Evolutionary conservation across 2,113 vertebrate genomes (phyloP).

Genomic region (Notarius lentiginosus): DNA sequence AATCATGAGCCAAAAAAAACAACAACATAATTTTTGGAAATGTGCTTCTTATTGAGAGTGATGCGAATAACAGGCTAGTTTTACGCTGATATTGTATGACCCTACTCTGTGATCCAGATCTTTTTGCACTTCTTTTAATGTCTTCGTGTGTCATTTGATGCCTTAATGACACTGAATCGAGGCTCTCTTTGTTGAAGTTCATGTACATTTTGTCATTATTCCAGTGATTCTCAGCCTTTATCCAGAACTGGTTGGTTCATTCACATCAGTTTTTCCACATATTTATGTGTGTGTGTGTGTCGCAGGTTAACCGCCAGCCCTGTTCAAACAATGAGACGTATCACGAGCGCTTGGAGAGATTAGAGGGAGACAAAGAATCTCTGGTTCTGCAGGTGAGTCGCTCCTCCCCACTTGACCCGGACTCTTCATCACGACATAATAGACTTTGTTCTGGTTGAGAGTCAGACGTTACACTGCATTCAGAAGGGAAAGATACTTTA

Average conservation of each 20-base stretch:
- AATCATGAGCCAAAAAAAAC: background rate
- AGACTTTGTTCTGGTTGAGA: background rate
- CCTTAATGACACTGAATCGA: conserved; percentile 11
- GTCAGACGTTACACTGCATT: background rate
- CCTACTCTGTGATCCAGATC: background rate
- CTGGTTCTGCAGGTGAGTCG: conserved; percentile 81
- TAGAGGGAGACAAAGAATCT: conserved; percentile 86
- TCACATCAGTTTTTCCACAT: background rate
- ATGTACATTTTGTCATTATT: conserved; percentile 1
- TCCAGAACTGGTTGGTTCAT: conserved; percentile 29
- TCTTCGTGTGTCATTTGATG: background rate
- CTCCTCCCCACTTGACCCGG: background rate
- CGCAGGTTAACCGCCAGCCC: conserved; percentile 75
- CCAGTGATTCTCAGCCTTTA: background rate
- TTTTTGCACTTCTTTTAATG: background rate
- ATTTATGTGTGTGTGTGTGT: conserved; percentile 29
- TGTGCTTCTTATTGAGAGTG: background rate
- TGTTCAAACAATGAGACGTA: conserved; percentile 80
- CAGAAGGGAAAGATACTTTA: too few relatives aligned
- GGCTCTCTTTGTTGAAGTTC: background rate
- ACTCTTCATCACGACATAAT: background rate
- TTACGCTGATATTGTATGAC: background rate
- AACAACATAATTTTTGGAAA: background rate
- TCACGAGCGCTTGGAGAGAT: conserved; percentile 79
- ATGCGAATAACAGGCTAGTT: background rate